These are phyloP conservation scores for Lutjanus erythropterus DNA, from an alignment of 2,113 vertebrate species.

Conservation along the genomic window DNA sequence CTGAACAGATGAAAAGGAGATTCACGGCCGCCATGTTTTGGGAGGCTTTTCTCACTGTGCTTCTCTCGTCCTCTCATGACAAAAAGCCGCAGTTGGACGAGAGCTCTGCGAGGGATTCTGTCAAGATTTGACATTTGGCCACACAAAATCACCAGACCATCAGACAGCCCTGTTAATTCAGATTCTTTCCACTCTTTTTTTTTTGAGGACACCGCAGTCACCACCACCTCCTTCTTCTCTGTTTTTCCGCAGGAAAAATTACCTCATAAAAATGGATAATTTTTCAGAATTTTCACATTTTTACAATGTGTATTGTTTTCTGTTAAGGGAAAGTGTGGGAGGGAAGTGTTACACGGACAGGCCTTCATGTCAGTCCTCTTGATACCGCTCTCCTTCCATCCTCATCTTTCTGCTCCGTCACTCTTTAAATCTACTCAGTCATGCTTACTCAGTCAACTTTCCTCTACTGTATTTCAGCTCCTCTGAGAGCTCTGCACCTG, in stretches of 20 bases:
- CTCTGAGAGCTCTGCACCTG: constrained; percentile 14
- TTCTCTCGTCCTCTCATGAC: constrained; percentile 31
- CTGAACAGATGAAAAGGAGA: neutral
- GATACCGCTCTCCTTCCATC: constrained; percentile 16
- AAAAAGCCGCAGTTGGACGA: constrained; percentile 46
- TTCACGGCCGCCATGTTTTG: neutral
- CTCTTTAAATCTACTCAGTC: constrained; percentile 60
- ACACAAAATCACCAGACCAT: constrained; percentile 40
- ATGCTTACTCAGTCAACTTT: constrained; percentile 33
- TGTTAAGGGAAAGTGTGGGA: neutral
- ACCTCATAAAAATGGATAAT: neutral
- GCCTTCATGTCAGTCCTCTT: constrained; percentile 5
- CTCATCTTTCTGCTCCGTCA: constrained; percentile 49
- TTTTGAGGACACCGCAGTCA: constrained; percentile 16
- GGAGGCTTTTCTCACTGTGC: constrained; percentile 22
- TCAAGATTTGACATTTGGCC: constrained; percentile 43
- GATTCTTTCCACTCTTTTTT: constrained; percentile 13
- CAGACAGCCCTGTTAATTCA: constrained; percentile 35
- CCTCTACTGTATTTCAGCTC: constrained; percentile 32
- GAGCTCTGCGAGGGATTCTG: constrained; percentile 37
- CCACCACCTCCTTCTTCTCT: neutral
- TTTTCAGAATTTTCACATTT: neutral
- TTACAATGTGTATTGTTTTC: neutral
- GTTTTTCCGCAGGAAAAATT: neutral
- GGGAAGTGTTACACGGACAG: neutral